A percentile compares a stretch with the other conserved stretches of the same genome.
Conservation (phyloP, 2,113 vertebrate genomes). For the Coryphaenoides rupestris region DNA sequence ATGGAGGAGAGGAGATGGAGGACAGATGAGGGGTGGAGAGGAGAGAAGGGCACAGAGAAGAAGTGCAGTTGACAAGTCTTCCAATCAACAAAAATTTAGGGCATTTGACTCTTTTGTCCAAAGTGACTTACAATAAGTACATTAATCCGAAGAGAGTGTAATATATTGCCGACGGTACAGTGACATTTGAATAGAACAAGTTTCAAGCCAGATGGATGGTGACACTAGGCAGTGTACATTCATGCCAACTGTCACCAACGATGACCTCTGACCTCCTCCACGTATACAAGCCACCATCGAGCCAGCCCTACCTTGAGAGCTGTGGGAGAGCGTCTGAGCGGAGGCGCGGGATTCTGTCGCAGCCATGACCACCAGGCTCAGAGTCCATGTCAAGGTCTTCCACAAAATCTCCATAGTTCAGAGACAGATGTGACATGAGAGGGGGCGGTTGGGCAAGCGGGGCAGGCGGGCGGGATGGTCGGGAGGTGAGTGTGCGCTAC, state of each 20-base stretch:
- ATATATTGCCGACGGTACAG: too few relatives aligned
- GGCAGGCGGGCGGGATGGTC: too few relatives aligned
- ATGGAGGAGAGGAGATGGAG: too few relatives aligned
- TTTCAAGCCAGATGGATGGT: constrained; percentile 3
- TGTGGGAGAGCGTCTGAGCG: constrained; percentile 86
- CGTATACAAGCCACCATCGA: not conserved
- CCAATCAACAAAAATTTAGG: too few relatives aligned
- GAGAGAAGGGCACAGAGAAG: too few relatives aligned
- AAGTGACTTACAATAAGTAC: too few relatives aligned
- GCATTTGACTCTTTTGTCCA: too few relatives aligned
- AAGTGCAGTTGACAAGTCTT: too few relatives aligned
- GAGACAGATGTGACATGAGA: constrained; percentile 73
- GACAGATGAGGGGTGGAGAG: too few relatives aligned
- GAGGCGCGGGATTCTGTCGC: constrained; percentile 87
- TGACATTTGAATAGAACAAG: too few relatives aligned
- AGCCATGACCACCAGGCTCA: constrained; percentile 91
- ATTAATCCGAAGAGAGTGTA: too few relatives aligned
- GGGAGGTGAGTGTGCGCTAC: constrained; percentile 77
- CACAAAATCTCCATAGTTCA: constrained; percentile 99
- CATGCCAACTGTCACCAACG: not conserved
- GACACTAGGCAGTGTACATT: constrained; percentile 8
- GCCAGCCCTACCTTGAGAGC: constrained; percentile 89
- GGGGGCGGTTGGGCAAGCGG: constrained; percentile 16
- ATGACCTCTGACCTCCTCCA: not conserved
- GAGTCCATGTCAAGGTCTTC: constrained; percentile 98